Conservation (phyloP, 2,888 invertebrate species). For the Pharmacophagus antenor region DNA sequence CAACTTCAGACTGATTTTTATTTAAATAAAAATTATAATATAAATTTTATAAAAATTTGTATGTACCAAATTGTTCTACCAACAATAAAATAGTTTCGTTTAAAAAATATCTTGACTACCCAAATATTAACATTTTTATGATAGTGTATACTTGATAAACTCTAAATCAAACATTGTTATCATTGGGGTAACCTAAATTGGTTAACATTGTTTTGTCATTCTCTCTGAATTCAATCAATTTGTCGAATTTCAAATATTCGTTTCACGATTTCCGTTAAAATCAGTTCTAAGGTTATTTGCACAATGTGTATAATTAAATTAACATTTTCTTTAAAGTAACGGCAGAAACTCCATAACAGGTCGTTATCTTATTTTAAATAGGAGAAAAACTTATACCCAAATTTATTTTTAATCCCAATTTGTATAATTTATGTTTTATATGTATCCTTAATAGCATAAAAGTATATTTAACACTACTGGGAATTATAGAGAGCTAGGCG, state of each 20-base stretch:
- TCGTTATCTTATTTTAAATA: background rate
- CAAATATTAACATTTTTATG: constrained; percentile 1
- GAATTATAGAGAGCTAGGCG: too few relatives aligned
- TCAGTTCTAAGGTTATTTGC: too few relatives aligned
- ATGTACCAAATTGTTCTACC: too few relatives aligned
- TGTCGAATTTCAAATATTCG: background rate
- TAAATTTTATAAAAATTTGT: too few relatives aligned
- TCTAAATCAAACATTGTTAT: constrained; percentile 6
- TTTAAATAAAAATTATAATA: background rate
- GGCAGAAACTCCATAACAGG: background rate
- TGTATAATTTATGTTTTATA: background rate
- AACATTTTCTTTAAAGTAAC: background rate
- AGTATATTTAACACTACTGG: too few relatives aligned
- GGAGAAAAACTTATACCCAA: background rate
- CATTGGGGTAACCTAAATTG: constrained; percentile 4
- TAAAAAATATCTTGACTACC: background rate
- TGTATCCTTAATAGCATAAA: too few relatives aligned
- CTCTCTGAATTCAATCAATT: background rate
- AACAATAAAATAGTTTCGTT: background rate
- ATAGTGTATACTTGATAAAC: constrained; percentile 7
- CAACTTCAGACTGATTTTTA: background rate
- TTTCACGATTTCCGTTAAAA: too few relatives aligned
- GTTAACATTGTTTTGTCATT: background rate
- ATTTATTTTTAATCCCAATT: background rate
- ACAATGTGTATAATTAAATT: too few relatives aligned